Evolutionary conservation across 2,888 invertebrate genomes (phyloP).

Genomic region (Heliconius charithonia): DNA sequence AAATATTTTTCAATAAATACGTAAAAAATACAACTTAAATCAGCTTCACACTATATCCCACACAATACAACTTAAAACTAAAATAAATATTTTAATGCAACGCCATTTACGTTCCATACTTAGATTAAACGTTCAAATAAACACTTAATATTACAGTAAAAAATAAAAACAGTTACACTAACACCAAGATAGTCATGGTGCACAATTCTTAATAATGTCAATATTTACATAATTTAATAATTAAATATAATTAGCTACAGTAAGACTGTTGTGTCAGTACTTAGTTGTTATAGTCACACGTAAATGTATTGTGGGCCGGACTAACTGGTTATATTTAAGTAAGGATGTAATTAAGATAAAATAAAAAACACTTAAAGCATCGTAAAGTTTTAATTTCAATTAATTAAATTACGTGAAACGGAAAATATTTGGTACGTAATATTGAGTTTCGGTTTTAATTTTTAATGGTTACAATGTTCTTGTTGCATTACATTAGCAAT

Average conservation of each 20-base stretch:
- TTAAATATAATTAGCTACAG: constrained; percentile 21
- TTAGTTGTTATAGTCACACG: constrained; percentile 9
- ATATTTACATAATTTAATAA: constrained; percentile 18
- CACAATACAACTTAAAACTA: no score
- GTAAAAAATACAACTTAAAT: no score
- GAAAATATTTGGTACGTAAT: background rate
- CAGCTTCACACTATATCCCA: no score
- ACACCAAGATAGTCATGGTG: constrained; percentile 6
- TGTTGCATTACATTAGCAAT: background rate
- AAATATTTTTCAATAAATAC: no score
- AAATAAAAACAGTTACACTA: constrained; percentile 8
- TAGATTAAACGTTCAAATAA: background rate
- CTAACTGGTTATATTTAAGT: constrained; percentile 18
- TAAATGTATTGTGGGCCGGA: constrained; percentile 20
- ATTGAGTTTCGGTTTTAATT: constrained; percentile 1
- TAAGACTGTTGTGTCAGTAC: constrained; percentile 3
- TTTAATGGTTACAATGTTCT: background rate
- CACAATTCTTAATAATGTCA: constrained; percentile 21
- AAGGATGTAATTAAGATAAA: constrained; percentile 23
- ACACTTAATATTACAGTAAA: background rate
- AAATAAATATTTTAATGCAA: no score
- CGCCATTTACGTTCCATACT: background rate
- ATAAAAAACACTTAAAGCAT: constrained; percentile 14
- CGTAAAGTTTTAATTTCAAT: constrained; percentile 15
- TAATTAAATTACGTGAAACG: constrained; percentile 17